phyloP scores from a whole-genome alignment of 2,113 vertebrate species.

The Halcyon malimbica region DNA sequence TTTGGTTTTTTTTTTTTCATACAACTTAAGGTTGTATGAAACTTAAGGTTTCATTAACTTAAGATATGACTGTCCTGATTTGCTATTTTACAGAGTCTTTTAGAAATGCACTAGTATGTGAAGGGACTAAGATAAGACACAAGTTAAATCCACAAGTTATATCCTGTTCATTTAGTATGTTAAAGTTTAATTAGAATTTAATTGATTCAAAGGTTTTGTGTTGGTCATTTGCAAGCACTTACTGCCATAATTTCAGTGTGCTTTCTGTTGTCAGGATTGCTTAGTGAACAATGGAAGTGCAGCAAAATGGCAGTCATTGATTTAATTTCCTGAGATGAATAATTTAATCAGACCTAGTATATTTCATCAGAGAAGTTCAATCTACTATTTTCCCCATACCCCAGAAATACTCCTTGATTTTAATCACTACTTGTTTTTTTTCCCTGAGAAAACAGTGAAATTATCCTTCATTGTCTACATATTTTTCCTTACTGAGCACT shows the following conservation, averaged over 20 bases:
- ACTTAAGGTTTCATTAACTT: too few relatives aligned
- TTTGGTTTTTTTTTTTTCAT: not conserved
- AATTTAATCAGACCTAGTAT: not conserved
- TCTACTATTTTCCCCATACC: not conserved
- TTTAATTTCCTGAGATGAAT: not conserved
- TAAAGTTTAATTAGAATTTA: conserved; percentile 25
- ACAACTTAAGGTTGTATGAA: not conserved
- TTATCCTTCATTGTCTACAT: not conserved
- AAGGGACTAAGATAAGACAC: not conserved
- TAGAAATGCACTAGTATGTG: not conserved
- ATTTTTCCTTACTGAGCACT: not conserved
- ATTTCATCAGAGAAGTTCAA: not conserved
- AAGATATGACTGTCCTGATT: not conserved
- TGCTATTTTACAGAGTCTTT: not conserved
- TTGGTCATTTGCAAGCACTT: conserved; percentile 29
- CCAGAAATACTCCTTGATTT: not conserved
- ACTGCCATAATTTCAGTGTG: not conserved
- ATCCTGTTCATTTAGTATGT: not conserved
- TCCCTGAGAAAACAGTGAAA: not conserved
- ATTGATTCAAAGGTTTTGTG: conserved; percentile 10
- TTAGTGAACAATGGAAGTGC: not conserved
- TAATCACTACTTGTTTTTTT: not conserved
- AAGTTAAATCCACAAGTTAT: not conserved
- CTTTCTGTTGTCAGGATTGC: conserved; percentile 13
- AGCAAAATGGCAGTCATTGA: not conserved